Conservation (phyloP, 2,113 vertebrate genomes). For the Solenodon paradoxus region DNA sequence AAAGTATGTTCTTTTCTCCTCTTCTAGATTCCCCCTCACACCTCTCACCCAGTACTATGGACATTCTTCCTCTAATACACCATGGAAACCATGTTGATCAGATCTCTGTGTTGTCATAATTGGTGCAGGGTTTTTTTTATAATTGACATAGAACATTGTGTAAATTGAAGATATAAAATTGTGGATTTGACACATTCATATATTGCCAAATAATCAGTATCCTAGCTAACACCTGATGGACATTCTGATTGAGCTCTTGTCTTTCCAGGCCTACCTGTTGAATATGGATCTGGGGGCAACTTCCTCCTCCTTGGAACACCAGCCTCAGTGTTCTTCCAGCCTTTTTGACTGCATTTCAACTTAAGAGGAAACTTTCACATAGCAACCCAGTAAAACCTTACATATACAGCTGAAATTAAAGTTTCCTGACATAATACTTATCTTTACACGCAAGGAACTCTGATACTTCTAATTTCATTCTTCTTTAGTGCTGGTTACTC, state of each 20-base stretch:
- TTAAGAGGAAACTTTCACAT: neutral
- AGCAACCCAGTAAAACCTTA: neutral
- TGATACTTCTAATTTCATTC: neutral
- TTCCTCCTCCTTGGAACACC: neutral
- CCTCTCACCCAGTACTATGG: neutral
- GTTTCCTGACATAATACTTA: neutral
- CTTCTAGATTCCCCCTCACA: neutral
- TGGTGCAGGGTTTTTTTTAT: rapidly evolving
- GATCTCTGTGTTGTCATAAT: neutral
- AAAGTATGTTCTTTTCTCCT: neutral
- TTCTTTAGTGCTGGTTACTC: neutral
- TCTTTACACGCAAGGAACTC: neutral
- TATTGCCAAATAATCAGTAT: neutral
- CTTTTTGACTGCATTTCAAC: neutral
- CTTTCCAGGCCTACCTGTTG: neutral
- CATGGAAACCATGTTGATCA: rapidly evolving
- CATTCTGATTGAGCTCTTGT: neutral
- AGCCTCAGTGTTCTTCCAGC: neutral
- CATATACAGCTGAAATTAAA: neutral
- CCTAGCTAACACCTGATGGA: neutral
- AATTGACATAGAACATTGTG: neutral
- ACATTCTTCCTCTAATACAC: neutral
- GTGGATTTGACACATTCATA: neutral
- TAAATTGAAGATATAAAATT: neutral
- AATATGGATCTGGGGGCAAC: neutral